Evolutionary conservation across 2,113 vertebrate genomes (phyloP).

Genomic region (Colossoma macropomum): DNA sequence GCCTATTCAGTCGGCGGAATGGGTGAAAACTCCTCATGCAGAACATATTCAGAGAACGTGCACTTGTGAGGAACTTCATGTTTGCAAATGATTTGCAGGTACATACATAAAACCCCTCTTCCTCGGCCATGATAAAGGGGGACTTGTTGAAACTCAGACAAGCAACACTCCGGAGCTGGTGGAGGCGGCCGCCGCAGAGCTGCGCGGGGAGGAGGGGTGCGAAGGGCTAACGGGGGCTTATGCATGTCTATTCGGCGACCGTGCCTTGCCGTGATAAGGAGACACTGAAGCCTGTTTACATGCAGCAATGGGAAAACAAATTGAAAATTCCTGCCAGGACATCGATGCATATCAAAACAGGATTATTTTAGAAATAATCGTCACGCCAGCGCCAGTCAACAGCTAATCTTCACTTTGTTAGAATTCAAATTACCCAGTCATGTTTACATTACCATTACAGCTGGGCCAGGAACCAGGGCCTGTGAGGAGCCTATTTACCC

Average conservation of each 20-base stretch:
- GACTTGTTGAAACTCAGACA: slow-evolving; percentile 82
- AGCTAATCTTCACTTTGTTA: slow-evolving; percentile 85
- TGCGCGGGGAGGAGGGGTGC: not conserved
- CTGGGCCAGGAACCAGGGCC: slow-evolving; percentile 71
- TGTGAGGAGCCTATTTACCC: slow-evolving; percentile 75
- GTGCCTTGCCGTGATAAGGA: slow-evolving; percentile 81
- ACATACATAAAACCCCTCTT: slow-evolving; percentile 73
- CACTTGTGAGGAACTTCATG: slow-evolving; percentile 76
- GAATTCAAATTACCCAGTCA: slow-evolving; percentile 84
- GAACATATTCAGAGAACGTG: slow-evolving; percentile 79
- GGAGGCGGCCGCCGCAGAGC: slow-evolving; percentile 63
- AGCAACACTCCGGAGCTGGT: slow-evolving; percentile 58
- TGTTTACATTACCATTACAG: slow-evolving; percentile 82
- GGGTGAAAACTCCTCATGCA: slow-evolving; percentile 81
- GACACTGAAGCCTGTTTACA: slow-evolving; percentile 84
- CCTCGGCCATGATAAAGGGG: slow-evolving; percentile 76
- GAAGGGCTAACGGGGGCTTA: slow-evolving; percentile 44
- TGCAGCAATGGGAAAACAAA: slow-evolving; percentile 82
- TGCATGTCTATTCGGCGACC: slow-evolving; percentile 69
- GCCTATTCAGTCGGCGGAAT: slow-evolving; percentile 74
- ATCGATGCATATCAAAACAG: slow-evolving; percentile 87
- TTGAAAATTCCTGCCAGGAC: slow-evolving; percentile 83
- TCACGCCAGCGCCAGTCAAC: slow-evolving; percentile 78
- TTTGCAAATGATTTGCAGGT: slow-evolving; percentile 83
- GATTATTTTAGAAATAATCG: slow-evolving; percentile 86